These are phyloP conservation scores for Rana temporaria DNA, from an alignment of 2,113 vertebrate genomes.

Conservation along the genomic window DNA sequence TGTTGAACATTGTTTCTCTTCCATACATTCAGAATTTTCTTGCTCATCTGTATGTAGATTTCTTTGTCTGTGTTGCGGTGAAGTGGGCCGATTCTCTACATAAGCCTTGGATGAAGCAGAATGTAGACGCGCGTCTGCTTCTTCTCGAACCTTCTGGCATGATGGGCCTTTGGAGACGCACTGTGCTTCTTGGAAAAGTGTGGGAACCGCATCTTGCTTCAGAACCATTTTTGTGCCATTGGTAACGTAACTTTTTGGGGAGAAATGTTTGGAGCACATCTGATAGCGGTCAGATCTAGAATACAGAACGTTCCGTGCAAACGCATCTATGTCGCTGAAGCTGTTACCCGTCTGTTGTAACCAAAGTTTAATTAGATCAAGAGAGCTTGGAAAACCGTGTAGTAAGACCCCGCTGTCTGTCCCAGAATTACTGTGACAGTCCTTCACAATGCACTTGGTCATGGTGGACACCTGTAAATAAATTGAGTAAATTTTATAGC, in stretches of 20 bases:
- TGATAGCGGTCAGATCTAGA: constrained; percentile 1
- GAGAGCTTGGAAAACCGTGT: constrained; percentile 20
- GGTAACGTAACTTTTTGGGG: constrained; percentile 19
- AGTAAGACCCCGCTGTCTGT: not conserved
- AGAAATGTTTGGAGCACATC: constrained; percentile 47
- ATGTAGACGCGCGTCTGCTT: not conserved
- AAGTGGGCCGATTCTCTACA: not conserved
- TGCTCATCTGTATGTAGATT: too few species aligned
- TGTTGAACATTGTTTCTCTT: not conserved
- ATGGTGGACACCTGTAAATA: constrained; percentile 14
- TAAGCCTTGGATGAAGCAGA: not conserved
- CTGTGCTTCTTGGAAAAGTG: not conserved
- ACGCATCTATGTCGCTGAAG: not conserved
- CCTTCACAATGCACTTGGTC: constrained; percentile 39
- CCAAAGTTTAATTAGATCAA: constrained; percentile 11
- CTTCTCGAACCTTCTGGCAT: not conserved
- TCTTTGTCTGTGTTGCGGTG: too few species aligned
- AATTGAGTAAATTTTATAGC: not conserved
- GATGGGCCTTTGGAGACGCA: not conserved
- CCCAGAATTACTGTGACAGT: not conserved
- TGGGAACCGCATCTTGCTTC: constrained; percentile 27
- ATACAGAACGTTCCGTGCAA: not conserved
- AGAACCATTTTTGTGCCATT: constrained; percentile 30
- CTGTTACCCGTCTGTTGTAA: constrained; percentile 24
- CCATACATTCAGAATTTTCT: not conserved